Evolutionary conservation across 2,113 vertebrate species (phyloP).

Genomic region (Callorhinus ursinus): DNA sequence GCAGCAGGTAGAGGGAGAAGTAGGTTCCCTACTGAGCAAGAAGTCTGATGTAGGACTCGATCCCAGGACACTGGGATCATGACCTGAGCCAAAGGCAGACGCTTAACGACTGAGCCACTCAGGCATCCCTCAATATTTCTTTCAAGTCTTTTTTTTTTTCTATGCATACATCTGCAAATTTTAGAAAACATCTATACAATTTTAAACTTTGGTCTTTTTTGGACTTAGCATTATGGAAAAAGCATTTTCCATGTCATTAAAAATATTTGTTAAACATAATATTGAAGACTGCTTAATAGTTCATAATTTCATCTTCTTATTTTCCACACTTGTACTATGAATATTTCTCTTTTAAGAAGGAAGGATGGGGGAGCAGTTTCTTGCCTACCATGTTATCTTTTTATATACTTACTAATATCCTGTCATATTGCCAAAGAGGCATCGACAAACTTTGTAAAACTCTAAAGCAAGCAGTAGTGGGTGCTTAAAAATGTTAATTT

Average conservation of each 20-base stretch:
- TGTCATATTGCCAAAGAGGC: neutral
- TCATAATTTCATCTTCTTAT: neutral
- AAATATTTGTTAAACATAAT: neutral
- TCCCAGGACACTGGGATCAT: no score
- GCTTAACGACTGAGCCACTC: no score
- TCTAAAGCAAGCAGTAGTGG: neutral
- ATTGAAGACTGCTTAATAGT: neutral
- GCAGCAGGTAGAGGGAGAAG: no score
- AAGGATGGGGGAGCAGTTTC: neutral
- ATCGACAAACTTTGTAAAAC: neutral
- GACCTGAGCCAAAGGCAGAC: no score
- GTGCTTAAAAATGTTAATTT: conserved; percentile 20
- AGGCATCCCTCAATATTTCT: neutral
- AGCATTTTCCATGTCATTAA: neutral
- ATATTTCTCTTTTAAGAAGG: neutral
- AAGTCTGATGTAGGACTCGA: no score
- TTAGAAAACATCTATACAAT: conserved; percentile 10
- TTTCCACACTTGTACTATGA: neutral
- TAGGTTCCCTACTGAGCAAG: no score
- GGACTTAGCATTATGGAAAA: neutral
- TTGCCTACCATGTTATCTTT: conserved; percentile 6
- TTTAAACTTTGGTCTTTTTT: neutral
- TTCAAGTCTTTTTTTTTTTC: neutral
- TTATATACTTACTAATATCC: neutral
- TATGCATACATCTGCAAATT: neutral